These are phyloP conservation scores for Thalassoma bifasciatum DNA, from an alignment of 2,113 vertebrate genomes.

Conservation along the genomic window DNA sequence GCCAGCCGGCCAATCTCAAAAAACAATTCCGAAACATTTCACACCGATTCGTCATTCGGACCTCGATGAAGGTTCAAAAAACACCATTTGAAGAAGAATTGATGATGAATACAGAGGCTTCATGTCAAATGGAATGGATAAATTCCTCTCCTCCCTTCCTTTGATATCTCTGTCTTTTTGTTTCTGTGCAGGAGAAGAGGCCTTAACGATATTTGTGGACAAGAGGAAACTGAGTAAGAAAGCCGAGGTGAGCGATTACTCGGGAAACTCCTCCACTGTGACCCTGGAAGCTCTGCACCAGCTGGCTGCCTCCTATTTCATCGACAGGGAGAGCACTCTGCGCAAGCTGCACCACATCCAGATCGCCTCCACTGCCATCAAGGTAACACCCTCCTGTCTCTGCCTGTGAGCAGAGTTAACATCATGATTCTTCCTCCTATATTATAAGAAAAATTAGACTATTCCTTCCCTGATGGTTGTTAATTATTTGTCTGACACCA, in stretches of 20 bases:
- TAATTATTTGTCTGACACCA: too few relatives aligned
- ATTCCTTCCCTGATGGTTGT: too few relatives aligned
- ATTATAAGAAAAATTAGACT: too few relatives aligned
- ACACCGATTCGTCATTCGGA: neutral
- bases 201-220: conserved; percentile 98
- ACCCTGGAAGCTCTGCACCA: conserved; percentile 87
- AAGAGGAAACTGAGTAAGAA: conserved; percentile 95
- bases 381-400: conserved; percentile 83
- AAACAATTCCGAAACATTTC: neutral
- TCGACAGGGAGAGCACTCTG: conserved; percentile 86
- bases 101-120: neutral
- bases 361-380: conserved; percentile 87
- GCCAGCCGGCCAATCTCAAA: neutral
- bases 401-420: conserved; percentile 22
- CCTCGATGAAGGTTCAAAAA: neutral
- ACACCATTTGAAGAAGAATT: neutral
- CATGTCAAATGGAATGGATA: neutral
- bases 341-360: conserved; percentile 87
- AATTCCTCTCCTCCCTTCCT: neutral
- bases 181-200: conserved; percentile 90
- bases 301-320: conserved; percentile 88
- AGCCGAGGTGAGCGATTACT: conserved; percentile 86
- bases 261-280: conserved; percentile 86
- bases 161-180: neutral
- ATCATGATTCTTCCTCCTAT: too few relatives aligned